Evolutionary conservation across 1,140 invertebrate species (phyloP).

Genomic region (Steinernema khuongi): DNA sequence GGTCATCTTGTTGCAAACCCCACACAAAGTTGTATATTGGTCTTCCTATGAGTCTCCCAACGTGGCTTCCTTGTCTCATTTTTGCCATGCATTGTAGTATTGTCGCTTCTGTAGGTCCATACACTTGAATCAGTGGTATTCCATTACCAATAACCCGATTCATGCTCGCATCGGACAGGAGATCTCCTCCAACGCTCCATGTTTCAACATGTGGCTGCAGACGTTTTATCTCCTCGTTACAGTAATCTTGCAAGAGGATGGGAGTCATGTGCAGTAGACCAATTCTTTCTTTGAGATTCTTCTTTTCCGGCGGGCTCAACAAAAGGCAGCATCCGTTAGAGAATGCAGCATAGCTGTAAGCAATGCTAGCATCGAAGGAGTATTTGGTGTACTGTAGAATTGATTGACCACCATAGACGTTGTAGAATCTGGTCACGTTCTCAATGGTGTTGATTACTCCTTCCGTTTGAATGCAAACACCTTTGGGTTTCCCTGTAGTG

Average conservation of each 20-base stretch:
- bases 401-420: neutral
- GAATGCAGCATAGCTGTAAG: neutral
- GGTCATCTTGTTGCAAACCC: neutral
- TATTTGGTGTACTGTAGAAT: conserved; percentile 11
- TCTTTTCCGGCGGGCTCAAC: neutral
- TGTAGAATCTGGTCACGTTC: conserved; percentile 3
- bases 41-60: neutral
- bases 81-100: conserved; percentile 7
- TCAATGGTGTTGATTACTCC: conserved; percentile 6
- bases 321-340: neutral
- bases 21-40: conserved; percentile 12
- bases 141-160: neutral
- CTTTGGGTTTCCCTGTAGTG: conserved; percentile 14
- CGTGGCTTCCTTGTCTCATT: neutral
- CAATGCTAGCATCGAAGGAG: conserved; percentile 13
- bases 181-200: conserved; percentile 22
- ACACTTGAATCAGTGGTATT: conserved; percentile 24
- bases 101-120: conserved; percentile 28
- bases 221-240: neutral
- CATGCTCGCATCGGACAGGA: neutral
- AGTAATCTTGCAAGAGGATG: neutral
- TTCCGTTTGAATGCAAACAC: neutral
- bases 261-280: conserved; percentile 13
- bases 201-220: neutral
- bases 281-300: neutral